phyloP scores from a whole-genome alignment of 2,888 invertebrate genomes.

The Aphidoletes aphidimyza region DNA sequence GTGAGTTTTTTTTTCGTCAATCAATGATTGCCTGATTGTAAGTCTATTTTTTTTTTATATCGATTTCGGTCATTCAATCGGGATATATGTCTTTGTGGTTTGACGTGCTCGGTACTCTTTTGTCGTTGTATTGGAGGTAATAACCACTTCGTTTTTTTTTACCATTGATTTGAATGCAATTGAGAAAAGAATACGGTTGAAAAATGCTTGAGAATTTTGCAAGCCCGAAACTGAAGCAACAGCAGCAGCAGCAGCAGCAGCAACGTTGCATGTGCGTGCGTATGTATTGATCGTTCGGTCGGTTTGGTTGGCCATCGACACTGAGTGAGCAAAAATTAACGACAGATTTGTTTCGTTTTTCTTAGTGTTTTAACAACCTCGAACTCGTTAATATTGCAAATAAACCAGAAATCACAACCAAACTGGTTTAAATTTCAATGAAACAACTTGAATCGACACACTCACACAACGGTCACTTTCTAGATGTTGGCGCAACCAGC shows the following conservation, averaged over 20 bases:
- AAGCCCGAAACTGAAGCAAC: too few species aligned
- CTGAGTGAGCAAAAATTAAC: slow-evolving; percentile 1
- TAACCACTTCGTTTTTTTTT: too few species aligned
- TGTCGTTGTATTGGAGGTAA: not conserved
- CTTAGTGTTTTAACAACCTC: not conserved
- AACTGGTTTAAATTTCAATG: slow-evolving; percentile 43
- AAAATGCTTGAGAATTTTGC: too few species aligned
- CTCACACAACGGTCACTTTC: too few species aligned
- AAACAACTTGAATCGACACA: not conserved
- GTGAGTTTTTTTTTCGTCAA: slow-evolving; percentile 32
- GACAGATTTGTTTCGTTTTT: slow-evolving; percentile 43
- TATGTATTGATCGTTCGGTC: too few species aligned
- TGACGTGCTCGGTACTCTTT: not conserved
- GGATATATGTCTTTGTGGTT: slow-evolving; percentile 47
- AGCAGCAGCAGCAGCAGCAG: too few species aligned
- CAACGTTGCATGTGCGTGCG: not conserved
- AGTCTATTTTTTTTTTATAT: slow-evolving; percentile 21
- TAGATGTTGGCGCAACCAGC: too few species aligned
- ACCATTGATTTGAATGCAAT: slow-evolving; percentile 47
- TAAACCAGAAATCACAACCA: slow-evolving; percentile 20
- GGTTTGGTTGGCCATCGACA: too few species aligned
- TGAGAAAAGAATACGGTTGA: too few species aligned
- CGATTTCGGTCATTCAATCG: slow-evolving; percentile 51
- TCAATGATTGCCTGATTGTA: slow-evolving; percentile 43
- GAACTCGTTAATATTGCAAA: slow-evolving; percentile 17